A percentile compares a stretch with the other conserved stretches of the same genome.
phyloP scores from a whole-genome alignment of 2,113 vertebrate species.

The Nothocercus nigrocapillus region DNA sequence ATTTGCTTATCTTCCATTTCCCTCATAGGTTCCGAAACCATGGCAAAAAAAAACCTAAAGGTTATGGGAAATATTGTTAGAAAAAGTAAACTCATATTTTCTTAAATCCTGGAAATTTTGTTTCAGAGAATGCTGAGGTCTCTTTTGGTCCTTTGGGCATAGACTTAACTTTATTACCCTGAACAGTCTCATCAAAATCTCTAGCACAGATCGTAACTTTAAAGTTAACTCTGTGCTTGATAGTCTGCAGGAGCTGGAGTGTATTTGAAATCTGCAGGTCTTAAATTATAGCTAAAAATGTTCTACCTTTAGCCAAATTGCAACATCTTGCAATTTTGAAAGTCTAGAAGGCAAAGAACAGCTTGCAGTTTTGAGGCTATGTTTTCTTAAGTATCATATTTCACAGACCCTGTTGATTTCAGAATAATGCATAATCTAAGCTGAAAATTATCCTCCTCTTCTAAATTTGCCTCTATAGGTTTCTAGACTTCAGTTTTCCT shows the following conservation, averaged over 20 bases:
- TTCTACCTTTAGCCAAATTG: background rate
- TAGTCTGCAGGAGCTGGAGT: background rate
- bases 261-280: background rate
- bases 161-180: background rate
- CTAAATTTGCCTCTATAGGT: background rate
- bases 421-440: background rate
- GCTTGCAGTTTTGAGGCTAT: background rate
- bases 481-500: background rate
- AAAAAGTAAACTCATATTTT: background rate
- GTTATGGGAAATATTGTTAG: background rate
- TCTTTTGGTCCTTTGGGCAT: background rate
- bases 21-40: background rate
- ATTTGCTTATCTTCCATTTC: background rate
- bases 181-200: background rate
- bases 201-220: background rate
- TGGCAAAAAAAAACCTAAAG: background rate
- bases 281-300: background rate
- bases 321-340: background rate
- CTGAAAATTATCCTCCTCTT: background rate
- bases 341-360: background rate
- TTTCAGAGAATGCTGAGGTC: background rate
- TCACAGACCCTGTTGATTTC: background rate
- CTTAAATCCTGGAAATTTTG: background rate
- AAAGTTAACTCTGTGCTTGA: background rate
- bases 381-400: background rate